Evolutionary conservation across 2,797 vertebrate genomes (phyloP), one percentile per base, ranked within the genome.

Genomic region (Diglossa cyanea): DNA sequence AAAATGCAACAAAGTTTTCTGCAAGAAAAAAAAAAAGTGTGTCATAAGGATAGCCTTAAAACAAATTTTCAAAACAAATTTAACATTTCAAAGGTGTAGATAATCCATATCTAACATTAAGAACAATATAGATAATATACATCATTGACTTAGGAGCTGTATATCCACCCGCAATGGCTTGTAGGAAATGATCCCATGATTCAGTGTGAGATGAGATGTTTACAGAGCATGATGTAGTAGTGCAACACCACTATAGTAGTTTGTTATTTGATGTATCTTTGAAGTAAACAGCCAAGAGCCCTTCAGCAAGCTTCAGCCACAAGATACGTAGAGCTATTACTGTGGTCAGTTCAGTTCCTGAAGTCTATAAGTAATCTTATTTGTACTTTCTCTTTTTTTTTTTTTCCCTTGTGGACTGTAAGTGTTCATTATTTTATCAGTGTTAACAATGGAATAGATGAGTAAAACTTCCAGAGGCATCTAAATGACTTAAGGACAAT

Each of bases 401-500:
- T 35, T 73, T 65, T 13, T 1, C 1, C 66, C 58, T 78, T 90
- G 48, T 73, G 55, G 42, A 66, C 76, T 78, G 15, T 88, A 88
- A 91, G 19, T 61, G 39, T 93, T 94, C 91, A 93, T 92, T 94
- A 91, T 88, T 93, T 94, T 94, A 90, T 96, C 95, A 95, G 78
- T 79, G 76, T 81, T 96, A 96, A 95, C 89, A 93, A 86, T 84
- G 55, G 72, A 94, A 90, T 77, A 78, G 72, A 88, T 62, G 79
- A 86, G 55, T 88, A 81, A 91, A 95, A 94, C 35, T 96, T 97
- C 67, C 73, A 94, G 82, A 85, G 94, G 73, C 70, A 90, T 86
- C 91, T 90, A 94, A 94, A 86, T 93, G 91, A 81, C 92, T 95
- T 97, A 86, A 96, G 85, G 73, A 95, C 78, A 93, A 94, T 95